Evolutionary conservation across 2,113 vertebrate species (phyloP), one percentile per base, ranked within the genome.

Genomic region (Bos indicus): DNA sequence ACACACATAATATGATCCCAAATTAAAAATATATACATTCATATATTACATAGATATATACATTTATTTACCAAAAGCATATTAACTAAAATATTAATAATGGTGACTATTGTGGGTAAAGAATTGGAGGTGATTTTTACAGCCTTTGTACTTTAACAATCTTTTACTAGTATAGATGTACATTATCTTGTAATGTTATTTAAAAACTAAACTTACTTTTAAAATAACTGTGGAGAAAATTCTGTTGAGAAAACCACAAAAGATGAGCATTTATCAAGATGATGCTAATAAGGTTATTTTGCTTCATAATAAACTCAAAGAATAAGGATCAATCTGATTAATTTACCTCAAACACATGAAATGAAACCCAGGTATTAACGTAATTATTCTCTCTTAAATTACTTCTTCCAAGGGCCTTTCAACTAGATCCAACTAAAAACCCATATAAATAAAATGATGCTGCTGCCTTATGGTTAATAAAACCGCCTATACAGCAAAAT

Each of bases 21-120:
- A 90, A n/a, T 88, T 91, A 26, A 78, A 90, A 97, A 82, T 16
- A 87, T 15, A 56, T 16, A 83, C 11, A 89, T 85, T 93, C 80
- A 87, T 21, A 67, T 2, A 81, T 36, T 80, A 56, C 2, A 88
- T 3, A 80, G 16, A 82, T 17, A n/a, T 21, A 83, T 54, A 4
- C 6, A 62, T 52, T 78, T 56, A 88, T 62, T 67, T 64, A 82
- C 23, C 74, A n/a, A 90, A 94, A 88, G 26, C 15, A 60, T 59
- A 82, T n/a, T 64, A 91, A 91, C 51, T 43, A 90, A 90, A 92
- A 57, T 83, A 90, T 33, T 57, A 77, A 96, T 57, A 77, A 96
- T 88, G 59, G 85, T 17, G 8, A 7, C 26, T 90, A 81, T 33
- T 43, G 28, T 67, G 23, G 8, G 60, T 60, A 62, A n/a, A 78